phyloP scores from a whole-genome alignment of 2,888 invertebrate species.

The Athetis lepigone region DNA sequence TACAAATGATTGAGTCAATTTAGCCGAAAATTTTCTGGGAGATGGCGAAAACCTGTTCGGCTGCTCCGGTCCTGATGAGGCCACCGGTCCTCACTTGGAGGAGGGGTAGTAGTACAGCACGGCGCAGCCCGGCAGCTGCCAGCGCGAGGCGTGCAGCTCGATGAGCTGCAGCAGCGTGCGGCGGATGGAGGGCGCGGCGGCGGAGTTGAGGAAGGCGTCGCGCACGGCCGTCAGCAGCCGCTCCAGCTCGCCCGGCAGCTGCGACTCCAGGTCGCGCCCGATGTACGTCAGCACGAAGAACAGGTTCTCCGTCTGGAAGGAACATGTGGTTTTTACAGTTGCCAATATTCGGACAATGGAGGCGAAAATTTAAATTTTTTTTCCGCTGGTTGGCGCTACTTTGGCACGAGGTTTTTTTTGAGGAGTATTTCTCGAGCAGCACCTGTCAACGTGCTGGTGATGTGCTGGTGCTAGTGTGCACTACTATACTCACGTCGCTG shows the following conservation, averaged over 20 bases:
- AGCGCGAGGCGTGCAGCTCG: constrained; percentile 96
- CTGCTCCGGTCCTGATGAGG: too few species aligned
- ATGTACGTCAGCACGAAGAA: constrained; percentile 97
- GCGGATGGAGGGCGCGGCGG: constrained; percentile 94
- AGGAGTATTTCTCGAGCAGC: too few species aligned
- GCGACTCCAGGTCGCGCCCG: constrained; percentile 96
- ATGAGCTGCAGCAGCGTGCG: constrained; percentile 97
- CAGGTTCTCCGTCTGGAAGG: constrained; percentile 94
- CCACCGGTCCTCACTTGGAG: constrained; percentile 89
- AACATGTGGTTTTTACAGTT: not conserved
- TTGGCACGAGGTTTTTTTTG: too few species aligned
- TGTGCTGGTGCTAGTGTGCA: too few species aligned
- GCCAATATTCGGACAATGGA: too few species aligned
- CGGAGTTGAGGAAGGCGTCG: constrained; percentile 95
- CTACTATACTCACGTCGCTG: constrained; percentile 93
- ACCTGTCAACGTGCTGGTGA: too few species aligned
- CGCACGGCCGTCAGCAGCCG: constrained; percentile 94
- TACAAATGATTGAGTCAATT: constrained; percentile 1
- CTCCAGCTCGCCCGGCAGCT: constrained; percentile 95
- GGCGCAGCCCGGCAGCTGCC: constrained; percentile 97
- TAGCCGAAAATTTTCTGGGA: not conserved
- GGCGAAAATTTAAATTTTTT: too few species aligned
- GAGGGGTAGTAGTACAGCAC: constrained; percentile 96
- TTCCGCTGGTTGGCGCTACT: too few species aligned
- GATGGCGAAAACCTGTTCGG: not conserved